Percentiles rank a stretch among this genome's conserved stretches.
Conservation (phyloP, 2,113 vertebrate genomes). For the Corythornis cristatus region DNA sequence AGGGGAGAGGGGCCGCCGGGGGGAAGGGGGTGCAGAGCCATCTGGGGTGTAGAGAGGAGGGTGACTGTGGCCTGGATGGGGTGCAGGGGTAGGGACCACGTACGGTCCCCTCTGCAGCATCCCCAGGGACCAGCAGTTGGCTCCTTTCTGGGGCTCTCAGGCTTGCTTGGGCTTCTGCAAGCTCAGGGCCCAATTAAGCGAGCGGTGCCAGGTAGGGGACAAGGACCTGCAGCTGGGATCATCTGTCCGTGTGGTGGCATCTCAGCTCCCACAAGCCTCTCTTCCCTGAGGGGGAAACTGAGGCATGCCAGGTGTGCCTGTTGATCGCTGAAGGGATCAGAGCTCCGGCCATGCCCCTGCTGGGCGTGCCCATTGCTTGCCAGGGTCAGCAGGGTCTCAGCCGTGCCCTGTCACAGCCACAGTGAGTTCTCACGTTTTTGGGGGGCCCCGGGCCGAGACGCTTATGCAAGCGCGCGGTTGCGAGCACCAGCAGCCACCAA, state of each 20-base stretch:
- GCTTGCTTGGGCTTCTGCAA: accelerated
- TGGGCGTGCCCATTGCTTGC: neutral
- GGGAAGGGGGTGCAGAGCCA: neutral
- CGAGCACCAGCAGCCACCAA: neutral
- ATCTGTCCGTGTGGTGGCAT: accelerated
- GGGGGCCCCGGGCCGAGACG: neutral
- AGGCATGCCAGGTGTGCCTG: neutral
- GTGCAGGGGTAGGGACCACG: neutral
- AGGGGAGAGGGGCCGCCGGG: neutral
- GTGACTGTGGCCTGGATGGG: neutral
- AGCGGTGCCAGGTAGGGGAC: neutral
- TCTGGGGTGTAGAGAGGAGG: neutral
- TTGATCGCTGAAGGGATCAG: neutral
- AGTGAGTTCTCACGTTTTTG: neutral
- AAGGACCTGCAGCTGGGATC: neutral
- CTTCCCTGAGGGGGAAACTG: neutral
- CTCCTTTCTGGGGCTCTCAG: accelerated
- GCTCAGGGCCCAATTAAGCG: neutral
- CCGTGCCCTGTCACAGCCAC: accelerated
- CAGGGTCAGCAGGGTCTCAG: accelerated
- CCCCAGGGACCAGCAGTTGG: neutral
- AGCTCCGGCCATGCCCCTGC: neutral
- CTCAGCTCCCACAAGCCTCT: neutral
- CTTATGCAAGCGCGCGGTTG: neutral
- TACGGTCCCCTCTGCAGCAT: accelerated